These are phyloP conservation scores for Orchesellides sinensis DNA, from an alignment of 2,888 invertebrate species.

Conservation along the genomic window DNA sequence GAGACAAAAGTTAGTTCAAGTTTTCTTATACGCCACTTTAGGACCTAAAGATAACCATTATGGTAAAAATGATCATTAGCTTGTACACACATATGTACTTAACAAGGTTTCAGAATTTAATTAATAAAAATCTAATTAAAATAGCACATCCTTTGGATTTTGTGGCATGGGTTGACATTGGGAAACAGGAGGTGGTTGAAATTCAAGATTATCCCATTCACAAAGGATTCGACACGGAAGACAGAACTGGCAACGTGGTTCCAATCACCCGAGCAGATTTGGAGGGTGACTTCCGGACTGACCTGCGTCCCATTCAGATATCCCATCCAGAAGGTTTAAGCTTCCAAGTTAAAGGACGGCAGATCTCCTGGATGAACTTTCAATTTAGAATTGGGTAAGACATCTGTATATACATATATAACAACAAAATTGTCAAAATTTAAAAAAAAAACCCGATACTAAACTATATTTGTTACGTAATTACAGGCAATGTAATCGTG, in stretches of 20 bases:
- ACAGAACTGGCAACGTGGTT: slow-evolving; percentile 19
- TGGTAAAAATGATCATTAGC: no score
- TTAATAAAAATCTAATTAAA: no score
- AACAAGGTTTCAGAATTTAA: no score
- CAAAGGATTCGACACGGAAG: slow-evolving; percentile 3
- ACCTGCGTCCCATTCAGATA: slow-evolving; percentile 62
- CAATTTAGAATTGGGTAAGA: slow-evolving; percentile 43
- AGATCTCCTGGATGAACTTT: slow-evolving; percentile 63
- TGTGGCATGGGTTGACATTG: slow-evolving; percentile 39
- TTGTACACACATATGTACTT: no score
- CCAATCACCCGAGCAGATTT: not conserved
- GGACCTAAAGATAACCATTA: not conserved
- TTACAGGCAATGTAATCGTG: slow-evolving; percentile 23
- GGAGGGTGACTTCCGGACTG: slow-evolving; percentile 24
- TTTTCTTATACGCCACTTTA: slow-evolving; percentile 7
- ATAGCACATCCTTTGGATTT: slow-evolving; percentile 52
- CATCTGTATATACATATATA: not conserved
- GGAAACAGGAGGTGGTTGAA: not conserved
- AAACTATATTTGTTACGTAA: slow-evolving; percentile 4
- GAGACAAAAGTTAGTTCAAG: slow-evolving; percentile 35
- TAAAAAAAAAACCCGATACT: not conserved
- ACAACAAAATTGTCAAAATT: not conserved
- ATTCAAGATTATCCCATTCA: slow-evolving; percentile 46
- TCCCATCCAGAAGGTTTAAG: slow-evolving; percentile 65
- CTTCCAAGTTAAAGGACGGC: slow-evolving; percentile 58